Conservation (phyloP, 2,113 vertebrate species). For the Tragelaphus buxtoni region DNA sequence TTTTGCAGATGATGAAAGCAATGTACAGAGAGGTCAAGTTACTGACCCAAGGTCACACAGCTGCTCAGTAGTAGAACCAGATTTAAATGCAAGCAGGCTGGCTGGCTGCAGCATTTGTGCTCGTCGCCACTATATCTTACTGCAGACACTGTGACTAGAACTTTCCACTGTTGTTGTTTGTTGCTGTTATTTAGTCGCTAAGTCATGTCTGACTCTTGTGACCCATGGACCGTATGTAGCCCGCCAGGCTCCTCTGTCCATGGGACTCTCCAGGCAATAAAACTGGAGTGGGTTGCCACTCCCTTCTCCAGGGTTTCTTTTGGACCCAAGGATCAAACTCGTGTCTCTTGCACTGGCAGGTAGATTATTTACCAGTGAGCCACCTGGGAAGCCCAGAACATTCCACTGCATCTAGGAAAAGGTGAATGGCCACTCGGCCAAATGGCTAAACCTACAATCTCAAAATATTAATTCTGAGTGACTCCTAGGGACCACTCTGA, state of each 20-base stretch:
- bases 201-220: neutral
- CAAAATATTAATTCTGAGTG: neutral
- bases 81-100: neutral
- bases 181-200: neutral
- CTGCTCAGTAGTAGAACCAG: neutral
- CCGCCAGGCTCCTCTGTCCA: neutral
- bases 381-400: neutral
- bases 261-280: neutral
- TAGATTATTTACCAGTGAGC: neutral
- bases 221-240: neutral
- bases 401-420: neutral
- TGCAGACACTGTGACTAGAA: neutral
- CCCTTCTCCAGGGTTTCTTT: neutral
- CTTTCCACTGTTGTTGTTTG: neutral
- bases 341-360: fast-evolving
- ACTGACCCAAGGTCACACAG: neutral
- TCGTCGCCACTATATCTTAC: fast-evolving
- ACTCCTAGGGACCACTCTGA: neutral
- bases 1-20: neutral
- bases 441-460: neutral
- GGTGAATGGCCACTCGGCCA: neutral
- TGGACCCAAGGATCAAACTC: neutral
- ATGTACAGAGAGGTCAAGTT: neutral
- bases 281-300: neutral
- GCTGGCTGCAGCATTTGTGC: neutral